Evolutionary conservation across 2,797 vertebrate species (phyloP).

Genomic region (Rachycentron canadum): DNA sequence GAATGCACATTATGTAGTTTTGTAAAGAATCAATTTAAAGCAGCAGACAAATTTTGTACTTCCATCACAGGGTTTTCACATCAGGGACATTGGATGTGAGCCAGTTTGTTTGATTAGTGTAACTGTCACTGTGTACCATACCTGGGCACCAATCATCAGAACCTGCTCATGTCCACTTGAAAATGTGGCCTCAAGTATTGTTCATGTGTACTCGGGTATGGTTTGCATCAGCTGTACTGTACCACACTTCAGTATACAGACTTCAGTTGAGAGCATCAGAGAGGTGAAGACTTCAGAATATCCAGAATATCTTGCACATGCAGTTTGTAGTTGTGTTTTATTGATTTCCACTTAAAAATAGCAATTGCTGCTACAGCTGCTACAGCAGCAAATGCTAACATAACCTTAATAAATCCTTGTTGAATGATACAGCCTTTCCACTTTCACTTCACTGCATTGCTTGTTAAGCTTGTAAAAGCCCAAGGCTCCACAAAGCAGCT

Average conservation of each 20-base stretch:
- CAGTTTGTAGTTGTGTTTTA: not conserved
- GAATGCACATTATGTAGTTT: not conserved
- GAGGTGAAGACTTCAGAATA: not conserved
- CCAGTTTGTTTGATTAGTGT: too few relatives aligned
- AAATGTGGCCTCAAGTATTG: too few relatives aligned
- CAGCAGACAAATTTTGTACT: not conserved
- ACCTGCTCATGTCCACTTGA: too few relatives aligned
- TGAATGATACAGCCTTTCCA: constrained; percentile 42
- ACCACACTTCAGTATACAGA: not conserved
- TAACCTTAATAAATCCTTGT: not conserved
- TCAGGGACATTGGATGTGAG: too few relatives aligned
- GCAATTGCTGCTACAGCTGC: not conserved
- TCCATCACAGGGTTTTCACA: not conserved
- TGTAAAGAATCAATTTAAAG: not conserved
- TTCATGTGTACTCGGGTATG: too few relatives aligned
- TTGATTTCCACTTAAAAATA: constrained; percentile 11
- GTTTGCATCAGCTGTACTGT: too few relatives aligned
- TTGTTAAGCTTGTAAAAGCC: constrained; percentile 41
- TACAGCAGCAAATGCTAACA: not conserved
- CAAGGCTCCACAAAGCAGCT: constrained; percentile 18
- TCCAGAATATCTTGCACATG: too few relatives aligned
- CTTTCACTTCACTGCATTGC: constrained; percentile 18
- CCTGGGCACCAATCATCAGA: too few relatives aligned
- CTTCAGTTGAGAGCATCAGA: not conserved
- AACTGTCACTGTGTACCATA: too few relatives aligned